phyloP scores from a whole-genome alignment of 35 echinoderm and acorn worm species.

The Chiridota heheva region DNA sequence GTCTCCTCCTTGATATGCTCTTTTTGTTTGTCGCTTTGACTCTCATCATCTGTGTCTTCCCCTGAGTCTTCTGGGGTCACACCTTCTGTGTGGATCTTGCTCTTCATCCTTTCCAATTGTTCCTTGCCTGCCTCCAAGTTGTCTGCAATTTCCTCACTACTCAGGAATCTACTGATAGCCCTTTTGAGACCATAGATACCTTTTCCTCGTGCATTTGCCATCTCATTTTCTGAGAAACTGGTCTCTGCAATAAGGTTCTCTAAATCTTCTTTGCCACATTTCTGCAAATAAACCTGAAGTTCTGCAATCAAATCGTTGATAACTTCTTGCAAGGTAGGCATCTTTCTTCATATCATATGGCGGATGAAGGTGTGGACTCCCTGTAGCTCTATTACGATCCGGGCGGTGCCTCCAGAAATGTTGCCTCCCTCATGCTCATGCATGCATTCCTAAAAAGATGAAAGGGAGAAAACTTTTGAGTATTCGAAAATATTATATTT shows the following conservation, averaged over 20 bases:
- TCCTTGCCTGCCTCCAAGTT: not conserved
- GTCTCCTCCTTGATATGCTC: not conserved
- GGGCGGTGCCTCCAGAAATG: too few relatives aligned
- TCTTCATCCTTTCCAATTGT: not conserved
- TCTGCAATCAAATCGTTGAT: not conserved
- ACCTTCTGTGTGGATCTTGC: not conserved
- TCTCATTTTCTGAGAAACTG: not conserved
- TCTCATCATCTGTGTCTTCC: not conserved
- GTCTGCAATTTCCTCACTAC: slow-evolving; percentile 20
- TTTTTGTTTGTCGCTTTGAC: not conserved
- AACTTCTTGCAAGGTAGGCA: too few relatives aligned
- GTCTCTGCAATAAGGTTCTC: not conserved
- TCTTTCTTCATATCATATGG: too few relatives aligned
- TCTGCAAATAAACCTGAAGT: not conserved
- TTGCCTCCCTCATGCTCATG: too few relatives aligned
- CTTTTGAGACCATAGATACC: not conserved
- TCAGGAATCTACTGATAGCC: not conserved
- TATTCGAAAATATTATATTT: too few relatives aligned
- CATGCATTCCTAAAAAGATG: too few relatives aligned
- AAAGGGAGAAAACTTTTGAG: too few relatives aligned
- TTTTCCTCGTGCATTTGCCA: not conserved
- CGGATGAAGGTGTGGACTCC: too few relatives aligned
- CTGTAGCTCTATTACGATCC: too few relatives aligned
- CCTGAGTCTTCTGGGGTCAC: not conserved
- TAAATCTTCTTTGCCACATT: not conserved